Evolutionary conservation across 2,888 invertebrate species (phyloP), one percentile per base, ranked within the genome.

Genomic region (Dyspetes luteomarginatus): DNA sequence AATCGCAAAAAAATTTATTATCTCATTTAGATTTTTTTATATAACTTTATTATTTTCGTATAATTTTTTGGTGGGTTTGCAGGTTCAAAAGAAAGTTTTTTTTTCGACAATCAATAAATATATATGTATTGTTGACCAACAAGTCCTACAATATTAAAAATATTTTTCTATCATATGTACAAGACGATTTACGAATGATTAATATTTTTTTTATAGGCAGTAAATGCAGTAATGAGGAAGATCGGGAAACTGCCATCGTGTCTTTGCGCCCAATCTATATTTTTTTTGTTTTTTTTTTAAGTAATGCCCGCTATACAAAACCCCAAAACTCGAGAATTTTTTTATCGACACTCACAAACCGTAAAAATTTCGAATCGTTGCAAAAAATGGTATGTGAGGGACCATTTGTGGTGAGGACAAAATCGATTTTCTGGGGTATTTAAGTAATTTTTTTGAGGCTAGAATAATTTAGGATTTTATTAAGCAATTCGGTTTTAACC

Each of bases 151-250:
- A 79, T 64, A 69, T 69, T 74, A 55, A 79, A 71, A 72, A 80
- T 68, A 72, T 15, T 62, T 62, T 77, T 60, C 45, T 41, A 30
- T 48, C 22, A 48, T 76, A 76, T 80, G 9, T 80, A 80, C 72
- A 72, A 62, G 62, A 72, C 60, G 52, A 48, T 55, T 80, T 36
- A 28, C 67, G 60, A 17, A 72, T 24, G 28, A 55, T 22, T 67
- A n/a, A 24, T 73, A 62, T 55, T 50, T 45, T n/a, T 41, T 30
- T 41, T 65, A 58, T 30, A 30, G 15, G 43, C 71, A 15, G 50
- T 65, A 56, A 65, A 74, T 73, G 68, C 62, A 64, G 41, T 7
- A 41, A 24, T n/a, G 30, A 52, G 22, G 17, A 41, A 7, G 9
- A n/a, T 71, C 1, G 9, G 4, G n/a, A 55, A 7, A n/a, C 48